Percentiles rank a stretch among this genome's conserved stretches.
These are phyloP conservation scores for Alosa alosa DNA, from an alignment of 2,113 vertebrate genomes.

Conservation along the genomic window DNA sequence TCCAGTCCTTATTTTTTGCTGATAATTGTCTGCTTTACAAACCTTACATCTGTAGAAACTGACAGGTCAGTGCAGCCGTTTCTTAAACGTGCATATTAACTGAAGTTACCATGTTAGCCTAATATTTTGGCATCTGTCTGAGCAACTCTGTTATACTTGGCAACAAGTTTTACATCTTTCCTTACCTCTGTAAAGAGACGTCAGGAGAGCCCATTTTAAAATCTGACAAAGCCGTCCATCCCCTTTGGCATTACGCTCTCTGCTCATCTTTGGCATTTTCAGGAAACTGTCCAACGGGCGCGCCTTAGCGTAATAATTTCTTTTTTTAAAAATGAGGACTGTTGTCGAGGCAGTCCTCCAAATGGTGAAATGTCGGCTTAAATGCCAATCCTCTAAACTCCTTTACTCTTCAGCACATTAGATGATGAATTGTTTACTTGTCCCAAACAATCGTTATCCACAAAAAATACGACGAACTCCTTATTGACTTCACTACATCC, in stretches of 20 bases:
- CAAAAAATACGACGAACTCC: not conserved
- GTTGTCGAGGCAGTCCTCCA: not conserved
- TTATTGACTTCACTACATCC: not conserved
- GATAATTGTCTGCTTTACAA: not conserved
- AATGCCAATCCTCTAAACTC: not conserved
- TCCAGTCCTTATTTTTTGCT: not conserved
- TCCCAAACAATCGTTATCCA: constrained; percentile 14
- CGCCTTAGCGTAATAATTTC: not conserved
- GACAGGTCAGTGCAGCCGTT: not conserved
- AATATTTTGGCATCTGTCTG: not conserved
- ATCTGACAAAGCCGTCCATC: constrained; percentile 33
- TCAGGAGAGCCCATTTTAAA: constrained; percentile 30
- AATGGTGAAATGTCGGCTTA: not conserved
- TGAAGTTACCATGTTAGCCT: not conserved
- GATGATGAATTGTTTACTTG: not conserved
- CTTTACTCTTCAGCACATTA: not conserved
- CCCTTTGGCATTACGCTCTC: constrained; percentile 36
- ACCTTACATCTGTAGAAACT: not conserved
- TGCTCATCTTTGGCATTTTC: constrained; percentile 45
- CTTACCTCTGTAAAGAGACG: constrained; percentile 48
- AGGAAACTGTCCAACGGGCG: constrained; percentile 13
- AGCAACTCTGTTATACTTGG: not conserved
- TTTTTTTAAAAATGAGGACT: not conserved
- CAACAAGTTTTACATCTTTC: constrained; percentile 39
- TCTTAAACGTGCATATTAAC: not conserved